A percentile compares a stretch with the other conserved stretches of the same genome.
Evolutionary conservation across 2,797 vertebrate genomes (phyloP).

Genomic region (Microctenopoma lineatum): DNA sequence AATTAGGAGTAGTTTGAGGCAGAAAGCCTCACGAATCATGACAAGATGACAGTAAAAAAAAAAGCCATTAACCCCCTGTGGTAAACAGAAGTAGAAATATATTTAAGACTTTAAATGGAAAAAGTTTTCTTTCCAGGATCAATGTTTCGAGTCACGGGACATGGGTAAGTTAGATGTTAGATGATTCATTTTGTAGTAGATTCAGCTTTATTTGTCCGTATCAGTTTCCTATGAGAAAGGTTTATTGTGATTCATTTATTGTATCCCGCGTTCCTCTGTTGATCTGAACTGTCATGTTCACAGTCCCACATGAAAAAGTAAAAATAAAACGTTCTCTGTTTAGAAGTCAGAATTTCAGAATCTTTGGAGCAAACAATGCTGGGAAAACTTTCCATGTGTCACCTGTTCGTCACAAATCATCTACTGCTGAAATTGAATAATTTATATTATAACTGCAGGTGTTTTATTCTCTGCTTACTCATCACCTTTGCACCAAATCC

Average conservation of each 20-base stretch:
- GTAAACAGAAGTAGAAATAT: too few relatives aligned
- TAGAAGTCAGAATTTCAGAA: background rate
- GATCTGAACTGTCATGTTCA: background rate
- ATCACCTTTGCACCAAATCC: slow-evolving; percentile 21
- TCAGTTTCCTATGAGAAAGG: background rate
- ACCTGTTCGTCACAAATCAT: too few relatives aligned
- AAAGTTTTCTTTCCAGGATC: background rate
- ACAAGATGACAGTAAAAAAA: background rate
- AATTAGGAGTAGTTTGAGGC: too few relatives aligned
- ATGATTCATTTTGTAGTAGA: background rate
- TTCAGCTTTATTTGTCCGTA: background rate
- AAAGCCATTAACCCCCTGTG: too few relatives aligned
- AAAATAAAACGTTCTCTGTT: background rate
- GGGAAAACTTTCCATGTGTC: background rate
- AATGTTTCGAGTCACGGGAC: too few relatives aligned
- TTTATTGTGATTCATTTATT: background rate
- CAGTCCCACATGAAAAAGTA: background rate
- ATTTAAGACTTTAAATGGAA: too few relatives aligned
- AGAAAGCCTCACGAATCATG: too few relatives aligned
- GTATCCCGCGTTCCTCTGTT: background rate
- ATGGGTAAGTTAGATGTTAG: too few relatives aligned
- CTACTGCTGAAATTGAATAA: background rate
- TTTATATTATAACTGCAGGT: slow-evolving; percentile 1
- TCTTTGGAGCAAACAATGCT: background rate
- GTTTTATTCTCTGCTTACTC: slow-evolving; percentile 6